Evolutionary conservation across 2,113 vertebrate genomes (phyloP), one percentile per base, ranked within the genome.

Genomic region (Thinocorus orbignyianus): DNA sequence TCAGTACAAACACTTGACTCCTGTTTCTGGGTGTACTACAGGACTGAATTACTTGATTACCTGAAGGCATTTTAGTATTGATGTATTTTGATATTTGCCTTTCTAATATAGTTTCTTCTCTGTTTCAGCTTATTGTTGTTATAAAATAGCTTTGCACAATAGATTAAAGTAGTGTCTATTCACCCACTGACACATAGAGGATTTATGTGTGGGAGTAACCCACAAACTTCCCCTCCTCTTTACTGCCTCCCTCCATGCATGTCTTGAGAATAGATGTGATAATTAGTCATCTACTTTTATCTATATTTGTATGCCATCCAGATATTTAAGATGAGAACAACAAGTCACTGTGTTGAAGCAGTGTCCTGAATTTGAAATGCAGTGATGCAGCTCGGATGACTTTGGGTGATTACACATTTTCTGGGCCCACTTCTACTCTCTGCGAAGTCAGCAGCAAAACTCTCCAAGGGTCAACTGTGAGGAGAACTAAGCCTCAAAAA

Each of bases 131-230:
- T 95, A 93, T 92, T 97, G 79, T 95, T 93, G 90, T 93, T 96
- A 83, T 86, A 89, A 94, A 96, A 58, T 74, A 93, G 91, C 85
- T 96, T 95, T 92, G 55, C 92, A 96, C 96, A 97, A 94, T 93
- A 95, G 91, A 86, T 96, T 93, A 95, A 96, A 97, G 81, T 93
- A 93, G 70, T 81, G 86, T 93, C 96, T 95, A 90, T 93, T 95
- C 94, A 96, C 51, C 46, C 93, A 85, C 44, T 96, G 96, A 95
- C 96, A 94, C 88, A 72, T 30, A 80, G 85, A 97, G 93, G 91
- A 97, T 97, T 97, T 97, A 95, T 97, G 96, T 85, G 93, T 97
- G 95, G 95, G 96, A 97, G 93, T 95, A 97, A 96, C 90, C 71
- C 92, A 94, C 92, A 94, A 92, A 93, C 68, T 93, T 97, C 86